phyloP scores from a whole-genome alignment of 2,113 vertebrate species.

The Irena cyanogastra region DNA sequence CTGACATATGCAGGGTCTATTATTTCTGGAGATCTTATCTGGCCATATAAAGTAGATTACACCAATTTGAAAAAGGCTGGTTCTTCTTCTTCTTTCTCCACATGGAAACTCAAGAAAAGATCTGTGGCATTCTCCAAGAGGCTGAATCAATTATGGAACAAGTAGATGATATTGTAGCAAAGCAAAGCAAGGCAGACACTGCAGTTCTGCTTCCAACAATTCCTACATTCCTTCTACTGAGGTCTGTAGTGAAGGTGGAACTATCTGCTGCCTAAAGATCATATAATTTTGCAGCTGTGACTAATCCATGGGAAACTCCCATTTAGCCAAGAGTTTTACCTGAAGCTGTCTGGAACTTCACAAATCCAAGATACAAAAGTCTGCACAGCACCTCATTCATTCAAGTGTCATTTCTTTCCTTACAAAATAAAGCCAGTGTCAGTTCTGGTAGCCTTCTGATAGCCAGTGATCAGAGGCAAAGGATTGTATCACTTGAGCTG shows the following conservation, averaged over 20 bases:
- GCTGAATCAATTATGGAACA: not conserved
- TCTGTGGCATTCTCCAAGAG: not conserved
- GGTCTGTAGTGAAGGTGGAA: not conserved
- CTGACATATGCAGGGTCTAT: not conserved
- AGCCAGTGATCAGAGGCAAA: not conserved
- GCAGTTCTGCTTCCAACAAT: not conserved
- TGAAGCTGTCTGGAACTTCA: not conserved
- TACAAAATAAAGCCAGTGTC: not conserved
- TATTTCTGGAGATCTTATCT: not conserved
- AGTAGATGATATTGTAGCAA: not conserved
- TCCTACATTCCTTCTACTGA: not conserved
- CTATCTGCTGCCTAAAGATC: not conserved
- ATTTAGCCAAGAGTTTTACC: not conserved
- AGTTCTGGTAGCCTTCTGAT: not conserved
- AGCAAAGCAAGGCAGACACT: not conserved
- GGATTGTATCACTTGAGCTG: rapidly evolving
- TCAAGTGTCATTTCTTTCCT: not conserved
- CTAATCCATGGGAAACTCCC: not conserved
- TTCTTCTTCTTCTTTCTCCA: not conserved
- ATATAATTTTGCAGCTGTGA: not conserved
- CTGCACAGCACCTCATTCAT: not conserved
- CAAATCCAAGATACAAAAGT: not conserved
- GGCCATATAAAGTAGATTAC: not conserved
- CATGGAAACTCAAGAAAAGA: not conserved
- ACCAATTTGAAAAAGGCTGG: not conserved